A percentile compares a stretch with the other conserved stretches of the same genome.
These are phyloP conservation scores for Corythornis madagascariensis DNA, from an alignment of 2,113 vertebrate genomes.

Conservation along the genomic window DNA sequence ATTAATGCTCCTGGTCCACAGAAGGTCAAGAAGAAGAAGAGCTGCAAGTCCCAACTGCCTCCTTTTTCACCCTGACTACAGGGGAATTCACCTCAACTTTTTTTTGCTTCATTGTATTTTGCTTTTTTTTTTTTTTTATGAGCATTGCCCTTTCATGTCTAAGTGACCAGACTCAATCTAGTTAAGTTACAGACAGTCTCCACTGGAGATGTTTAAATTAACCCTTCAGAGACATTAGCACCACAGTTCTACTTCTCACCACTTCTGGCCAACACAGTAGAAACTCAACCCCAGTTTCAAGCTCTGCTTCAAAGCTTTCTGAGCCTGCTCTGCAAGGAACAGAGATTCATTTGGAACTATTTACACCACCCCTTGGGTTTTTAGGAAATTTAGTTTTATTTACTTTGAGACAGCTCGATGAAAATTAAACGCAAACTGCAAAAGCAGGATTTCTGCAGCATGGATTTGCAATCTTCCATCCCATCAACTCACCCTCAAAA, in stretches of 20 bases:
- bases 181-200: background rate
- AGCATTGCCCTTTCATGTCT: background rate
- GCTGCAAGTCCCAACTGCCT: background rate
- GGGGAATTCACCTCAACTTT: background rate
- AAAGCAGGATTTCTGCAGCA: background rate
- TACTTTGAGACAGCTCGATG: background rate
- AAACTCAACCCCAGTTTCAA: background rate
- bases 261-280: background rate
- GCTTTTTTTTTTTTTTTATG: background rate
- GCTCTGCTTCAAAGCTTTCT: background rate
- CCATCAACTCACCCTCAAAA: background rate
- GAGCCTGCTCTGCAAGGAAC: background rate
- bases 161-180: background rate
- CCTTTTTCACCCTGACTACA: background rate
- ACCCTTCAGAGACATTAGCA: background rate
- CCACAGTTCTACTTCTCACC: background rate
- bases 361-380: background rate
- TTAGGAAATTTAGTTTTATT: background rate
- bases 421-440: slow-evolving; percentile 1
- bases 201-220: background rate
- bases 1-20: background rate
- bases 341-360: slow-evolving; percentile 5
- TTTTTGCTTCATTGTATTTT: background rate
- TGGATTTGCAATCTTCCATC: background rate
- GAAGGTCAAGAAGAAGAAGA: background rate